Conservation (phyloP, 2,888 invertebrate species). For the Orthonevra nobilis region DNA sequence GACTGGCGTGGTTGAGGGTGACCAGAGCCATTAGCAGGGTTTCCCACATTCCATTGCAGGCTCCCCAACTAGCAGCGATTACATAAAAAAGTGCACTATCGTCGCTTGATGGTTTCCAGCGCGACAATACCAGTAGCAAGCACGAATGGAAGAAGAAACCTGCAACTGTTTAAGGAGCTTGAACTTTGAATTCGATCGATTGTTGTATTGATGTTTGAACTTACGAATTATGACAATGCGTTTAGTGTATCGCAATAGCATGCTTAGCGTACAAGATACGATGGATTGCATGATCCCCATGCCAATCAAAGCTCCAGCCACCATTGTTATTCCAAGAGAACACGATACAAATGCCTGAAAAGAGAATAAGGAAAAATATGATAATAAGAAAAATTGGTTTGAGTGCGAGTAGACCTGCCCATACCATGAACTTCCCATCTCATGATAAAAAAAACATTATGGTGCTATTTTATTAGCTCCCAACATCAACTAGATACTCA, state of each 20-base stretch:
- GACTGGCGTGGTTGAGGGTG: slow-evolving; percentile 79
- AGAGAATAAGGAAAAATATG: too few relatives aligned
- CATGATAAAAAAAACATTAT: too few relatives aligned
- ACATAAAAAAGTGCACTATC: slow-evolving; percentile 91
- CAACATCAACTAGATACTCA: too few relatives aligned
- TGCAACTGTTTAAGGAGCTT: slow-evolving; percentile 83
- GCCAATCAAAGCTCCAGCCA: slow-evolving; percentile 87
- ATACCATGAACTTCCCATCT: too few relatives aligned
- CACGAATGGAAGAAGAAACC: slow-evolving; percentile 91
- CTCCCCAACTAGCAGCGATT: slow-evolving; percentile 92
- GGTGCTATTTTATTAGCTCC: too few relatives aligned
- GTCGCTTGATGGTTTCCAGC: slow-evolving; percentile 90
- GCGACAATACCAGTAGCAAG: slow-evolving; percentile 86
- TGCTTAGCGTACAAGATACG: slow-evolving; percentile 89
- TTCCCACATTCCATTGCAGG: slow-evolving; percentile 93
- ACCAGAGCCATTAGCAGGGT: slow-evolving; percentile 82
- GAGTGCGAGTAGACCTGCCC: too few relatives aligned
- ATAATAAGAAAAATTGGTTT: too few relatives aligned
- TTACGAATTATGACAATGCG: slow-evolving; percentile 87
- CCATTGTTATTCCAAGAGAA: slow-evolving; percentile 87
- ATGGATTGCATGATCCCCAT: slow-evolving; percentile 88
- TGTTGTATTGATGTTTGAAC: slow-evolving; percentile 41
- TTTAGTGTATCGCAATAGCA: slow-evolving; percentile 88
- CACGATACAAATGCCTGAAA: slow-evolving; percentile 90
- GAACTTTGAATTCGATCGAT: neutral